Conservation (phyloP, 2,113 vertebrate genomes). For the Grus americana region DNA sequence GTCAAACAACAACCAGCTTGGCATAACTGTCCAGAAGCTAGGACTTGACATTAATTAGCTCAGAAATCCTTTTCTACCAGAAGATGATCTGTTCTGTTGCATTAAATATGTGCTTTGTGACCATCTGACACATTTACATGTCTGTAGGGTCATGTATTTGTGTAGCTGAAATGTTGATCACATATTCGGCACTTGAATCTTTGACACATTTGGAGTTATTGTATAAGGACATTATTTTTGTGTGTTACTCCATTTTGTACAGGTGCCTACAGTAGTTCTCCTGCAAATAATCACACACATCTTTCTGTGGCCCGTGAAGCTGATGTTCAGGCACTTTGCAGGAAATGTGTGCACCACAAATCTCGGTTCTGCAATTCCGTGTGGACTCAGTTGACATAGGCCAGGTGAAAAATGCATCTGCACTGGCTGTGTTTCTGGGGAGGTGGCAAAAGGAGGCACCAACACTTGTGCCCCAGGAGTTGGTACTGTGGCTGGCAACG, state of each 20-base stretch:
- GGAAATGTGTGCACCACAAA: background rate
- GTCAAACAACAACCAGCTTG: background rate
- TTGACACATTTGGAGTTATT: background rate
- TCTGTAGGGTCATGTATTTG: background rate
- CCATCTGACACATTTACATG: background rate
- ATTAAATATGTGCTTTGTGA: background rate
- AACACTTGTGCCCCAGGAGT: background rate
- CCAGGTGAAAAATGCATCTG: background rate
- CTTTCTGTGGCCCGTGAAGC: background rate
- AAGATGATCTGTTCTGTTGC: background rate
- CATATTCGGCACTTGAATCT: background rate
- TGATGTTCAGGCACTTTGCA: background rate
- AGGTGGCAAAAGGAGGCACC: background rate
- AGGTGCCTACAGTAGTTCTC: fast-evolving
- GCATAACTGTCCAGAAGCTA: background rate
- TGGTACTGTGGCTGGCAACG: background rate
- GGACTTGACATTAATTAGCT: background rate
- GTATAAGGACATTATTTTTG: background rate
- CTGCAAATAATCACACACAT: background rate
- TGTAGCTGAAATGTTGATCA: background rate
- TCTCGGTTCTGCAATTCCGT: background rate
- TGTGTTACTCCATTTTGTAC: background rate
- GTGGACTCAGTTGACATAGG: background rate
- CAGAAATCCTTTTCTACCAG: background rate
- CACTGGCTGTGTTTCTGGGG: background rate